Base-by-base conservation (phyloP, 1,140 invertebrate species). In the Drosophila ercepeae region DNA sequence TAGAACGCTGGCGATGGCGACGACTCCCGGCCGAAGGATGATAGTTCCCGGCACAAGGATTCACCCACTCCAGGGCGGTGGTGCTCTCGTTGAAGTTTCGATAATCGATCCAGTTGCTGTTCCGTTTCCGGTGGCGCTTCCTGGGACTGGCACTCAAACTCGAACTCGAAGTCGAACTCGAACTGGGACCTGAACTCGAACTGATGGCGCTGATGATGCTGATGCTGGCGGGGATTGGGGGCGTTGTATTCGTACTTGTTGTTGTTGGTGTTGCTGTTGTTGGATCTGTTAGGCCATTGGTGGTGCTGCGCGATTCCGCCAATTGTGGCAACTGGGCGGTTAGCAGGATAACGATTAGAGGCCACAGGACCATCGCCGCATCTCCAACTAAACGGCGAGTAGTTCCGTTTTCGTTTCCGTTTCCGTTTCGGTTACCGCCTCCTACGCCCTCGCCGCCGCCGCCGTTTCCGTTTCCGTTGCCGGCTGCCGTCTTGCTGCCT, bases 41-140 rank as follows among this genome's bases (percentile, higher is more conserved):
- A 27, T 88, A 90, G 55, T 52, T 68, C 7, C 89, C 89, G 8
- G 75, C 78, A 29, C 89, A 90, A 18, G 89, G 89, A 88, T 90
- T 90, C 13, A 73, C 53, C 89, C 89, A 90, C 49, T 90, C 89
- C 54, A 88, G 34, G 2, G 78, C 76, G 0, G 78, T 90, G 5
- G 60, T 82, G 13, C 78, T 90, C 44, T 90, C 89, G 19, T 76
- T 88, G 6, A 79, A 90, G 42, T 90, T 89, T 21, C 67, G 67
- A 36, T 89, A 89, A 29, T 90, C 83, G 25, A 74, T 73, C 84
- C 78, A 90, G 65, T 76, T 90, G 53, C 89, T 90, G 11, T 90
- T 86, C 32, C 89, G 68, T 61, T 90, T 90, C 36, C 89, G 73
- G 42, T 90, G 89, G 3, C 89, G 89, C 48, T 90, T 90, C 23